Evolutionary conservation across 2,113 vertebrate genomes (phyloP), one percentile per base, ranked within the genome.

Genomic region (Smithornis capensis): DNA sequence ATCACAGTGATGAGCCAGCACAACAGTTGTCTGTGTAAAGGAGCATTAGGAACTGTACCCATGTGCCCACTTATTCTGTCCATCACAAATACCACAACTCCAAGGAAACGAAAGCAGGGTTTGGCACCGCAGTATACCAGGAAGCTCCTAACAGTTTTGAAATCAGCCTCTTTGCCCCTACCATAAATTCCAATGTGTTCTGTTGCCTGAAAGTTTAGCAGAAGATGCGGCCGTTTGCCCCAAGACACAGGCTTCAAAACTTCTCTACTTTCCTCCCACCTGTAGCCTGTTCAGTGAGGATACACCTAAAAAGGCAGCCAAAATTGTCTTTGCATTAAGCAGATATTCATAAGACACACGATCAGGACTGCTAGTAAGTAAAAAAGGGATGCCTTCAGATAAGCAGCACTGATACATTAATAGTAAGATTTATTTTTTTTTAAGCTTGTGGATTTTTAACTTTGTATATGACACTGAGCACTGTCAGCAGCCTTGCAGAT

Each of bases 1-100:
- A 18, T 37, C 4, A 0, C 40, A 7, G n/a, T 6, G 7, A 10
- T 38, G 24, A 74, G 31, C 29, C 2, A 7, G 55, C n/a, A 35
- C 1, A 6, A 8, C 12, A 55, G 27, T 8, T 29, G 12, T 28
- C 64, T 38, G 7, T 56, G 10, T 29, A 55, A 81, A 29, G 84
- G 60, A 67, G n/a, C 55, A 88, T 19, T 1, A 31, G 23, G 56
- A 70, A 2, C 69, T 47, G 23, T 52, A 42, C 29, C 25, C 8
- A 3, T 56, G 33, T 56, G 65, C 60, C 15, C 55, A 65, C 63
- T 5, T 7, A 7, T 23, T 52, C 67, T 45, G 76, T 25, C 35
- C 65, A 31, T 79, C 65, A 31, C 35, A 56, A 28, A 38, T n/a
- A 29, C 28, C 38, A 22, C 50, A 65, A 1, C 28, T 87, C 16